A percentile compares a stretch with the other conserved stretches of the same genome.
These are phyloP conservation scores for Gari tellinella DNA, from an alignment of 2,888 invertebrate species.

Conservation along the genomic window DNA sequence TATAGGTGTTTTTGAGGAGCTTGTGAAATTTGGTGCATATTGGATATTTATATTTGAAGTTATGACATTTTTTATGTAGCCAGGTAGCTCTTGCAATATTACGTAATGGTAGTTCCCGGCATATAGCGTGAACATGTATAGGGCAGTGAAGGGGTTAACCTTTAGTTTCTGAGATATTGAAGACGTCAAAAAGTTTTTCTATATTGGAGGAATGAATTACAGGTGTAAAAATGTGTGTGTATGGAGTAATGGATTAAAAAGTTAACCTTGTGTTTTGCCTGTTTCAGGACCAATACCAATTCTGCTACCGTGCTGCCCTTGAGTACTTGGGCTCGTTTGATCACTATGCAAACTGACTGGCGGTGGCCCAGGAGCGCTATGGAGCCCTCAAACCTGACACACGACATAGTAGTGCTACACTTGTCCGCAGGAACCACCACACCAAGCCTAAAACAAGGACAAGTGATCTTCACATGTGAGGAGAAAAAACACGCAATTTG, in stretches of 20 bases:
- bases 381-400: constrained; percentile 31
- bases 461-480: constrained; percentile 32
- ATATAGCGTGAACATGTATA: no score
- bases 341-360: constrained; percentile 86
- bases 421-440: constrained; percentile 38
- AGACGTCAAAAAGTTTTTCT: neutral
- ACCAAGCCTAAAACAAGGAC: constrained; percentile 34
- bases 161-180: neutral
- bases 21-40: no score
- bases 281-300: constrained; percentile 96
- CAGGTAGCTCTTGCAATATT: no score
- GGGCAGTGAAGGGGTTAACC: no score
- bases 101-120: no score
- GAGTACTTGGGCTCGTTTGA: constrained; percentile 99
- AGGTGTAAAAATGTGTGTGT: neutral
- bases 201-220: neutral
- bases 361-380: constrained; percentile 53
- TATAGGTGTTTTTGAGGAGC: no score
- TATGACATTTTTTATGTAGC: no score
- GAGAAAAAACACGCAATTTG: no score
- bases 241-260: neutral
- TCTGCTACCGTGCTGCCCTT: constrained; percentile 99
- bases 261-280: neutral
- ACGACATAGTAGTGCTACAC: constrained; percentile 21
- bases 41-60: no score